Conservation (phyloP, 23 tunicate species). For the Diplosoma virens region DNA sequence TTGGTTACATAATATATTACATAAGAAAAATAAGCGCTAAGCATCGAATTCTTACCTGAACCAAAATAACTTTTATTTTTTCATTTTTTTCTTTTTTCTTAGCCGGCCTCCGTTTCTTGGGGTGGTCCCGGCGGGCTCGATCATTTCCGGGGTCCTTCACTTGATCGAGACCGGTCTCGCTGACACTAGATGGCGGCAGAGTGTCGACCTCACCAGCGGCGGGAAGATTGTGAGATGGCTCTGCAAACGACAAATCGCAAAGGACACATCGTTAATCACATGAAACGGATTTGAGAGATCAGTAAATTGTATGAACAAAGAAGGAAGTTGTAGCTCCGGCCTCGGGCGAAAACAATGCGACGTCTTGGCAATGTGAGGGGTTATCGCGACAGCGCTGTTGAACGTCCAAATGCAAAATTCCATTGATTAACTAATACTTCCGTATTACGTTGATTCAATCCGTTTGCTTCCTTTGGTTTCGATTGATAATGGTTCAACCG, state of each 20-base stretch:
- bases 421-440: no score
- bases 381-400: no score
- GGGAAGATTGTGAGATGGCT: neutral
- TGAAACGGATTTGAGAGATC: neutral
- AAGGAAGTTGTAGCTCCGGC: neutral
- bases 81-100: conserved; percentile 48
- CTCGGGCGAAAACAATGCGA: no score
- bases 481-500: no score
- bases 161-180: neutral
- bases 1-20: no score
- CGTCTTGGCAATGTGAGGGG: no score
- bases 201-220: neutral
- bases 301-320: neutral
- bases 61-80: conserved; percentile 38
- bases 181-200: neutral
- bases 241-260: no score
- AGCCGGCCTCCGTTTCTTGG: conserved; percentile 41
- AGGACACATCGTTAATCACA: no score
- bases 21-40: no score
- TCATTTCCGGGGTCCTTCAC: conserved; percentile 25
- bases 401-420: no score
- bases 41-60: conserved; percentile 68
- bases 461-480: no score
- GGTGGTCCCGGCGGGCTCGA: conserved; percentile 38
- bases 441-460: no score